A percentile compares a stretch with the other conserved stretches of the same genome.
phyloP scores from a whole-genome alignment of 2,113 vertebrate genomes.

The Rhinolophus ferrumequinum region DNA sequence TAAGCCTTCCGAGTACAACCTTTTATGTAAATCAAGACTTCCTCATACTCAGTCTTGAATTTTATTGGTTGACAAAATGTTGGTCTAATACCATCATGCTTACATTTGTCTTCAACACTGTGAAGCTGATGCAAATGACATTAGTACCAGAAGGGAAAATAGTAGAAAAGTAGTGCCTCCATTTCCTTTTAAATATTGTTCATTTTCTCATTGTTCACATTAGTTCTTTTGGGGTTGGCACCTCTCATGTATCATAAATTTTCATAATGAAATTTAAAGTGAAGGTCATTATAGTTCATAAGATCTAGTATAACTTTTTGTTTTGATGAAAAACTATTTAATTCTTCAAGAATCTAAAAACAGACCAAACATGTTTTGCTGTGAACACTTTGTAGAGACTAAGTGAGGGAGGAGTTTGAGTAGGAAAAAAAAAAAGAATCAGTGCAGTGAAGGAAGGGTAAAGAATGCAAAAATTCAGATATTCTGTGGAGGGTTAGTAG shows the following conservation, averaged over 20 bases:
- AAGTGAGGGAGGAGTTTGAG: constrained; percentile 63
- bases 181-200: not conserved
- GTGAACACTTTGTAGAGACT: constrained; percentile 79
- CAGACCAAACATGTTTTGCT: constrained; percentile 79
- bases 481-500: constrained; percentile 82
- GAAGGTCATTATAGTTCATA: not conserved
- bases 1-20: not conserved
- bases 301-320: not conserved
- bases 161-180: not conserved
- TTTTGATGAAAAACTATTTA: constrained; percentile 81
- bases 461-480: constrained; percentile 86
- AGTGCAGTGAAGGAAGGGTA: constrained; percentile 84
- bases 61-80: not conserved
- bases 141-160: not conserved
- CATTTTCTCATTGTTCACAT: not conserved
- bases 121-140: not conserved
- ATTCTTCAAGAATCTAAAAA: constrained; percentile 84
- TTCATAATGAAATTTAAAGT: not conserved
- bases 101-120: not conserved
- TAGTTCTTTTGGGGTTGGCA: not conserved
- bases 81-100: not conserved
- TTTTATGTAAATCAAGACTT: not conserved
- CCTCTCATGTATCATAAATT: not conserved
- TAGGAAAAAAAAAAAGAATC: constrained; percentile 71
- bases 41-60: not conserved